phyloP scores from a whole-genome alignment of 2,797 vertebrate species.

The Cryptoprocta ferox region DNA sequence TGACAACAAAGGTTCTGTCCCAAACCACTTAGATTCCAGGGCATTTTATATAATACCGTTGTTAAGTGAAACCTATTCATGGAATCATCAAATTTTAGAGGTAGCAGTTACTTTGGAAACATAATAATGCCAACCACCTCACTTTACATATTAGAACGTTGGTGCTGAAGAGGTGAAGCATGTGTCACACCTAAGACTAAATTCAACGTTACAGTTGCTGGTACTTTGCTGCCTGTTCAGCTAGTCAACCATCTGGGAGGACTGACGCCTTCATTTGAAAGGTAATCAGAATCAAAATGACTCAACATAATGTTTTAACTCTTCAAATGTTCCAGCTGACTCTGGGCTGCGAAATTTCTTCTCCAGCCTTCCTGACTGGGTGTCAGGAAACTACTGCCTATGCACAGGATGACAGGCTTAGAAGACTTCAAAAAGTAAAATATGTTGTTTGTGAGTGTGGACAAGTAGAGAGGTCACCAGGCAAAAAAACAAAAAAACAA shows the following conservation, averaged over 20 bases:
- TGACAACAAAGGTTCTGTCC: neutral
- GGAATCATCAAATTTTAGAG: neutral
- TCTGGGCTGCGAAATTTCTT: conserved; percentile 27
- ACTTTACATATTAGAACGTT: neutral
- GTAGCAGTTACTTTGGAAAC: conserved; percentile 23
- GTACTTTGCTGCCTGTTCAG: neutral
- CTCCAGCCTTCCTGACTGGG: neutral
- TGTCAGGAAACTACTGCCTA: neutral
- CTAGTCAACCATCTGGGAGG: neutral
- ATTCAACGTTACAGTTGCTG: neutral
- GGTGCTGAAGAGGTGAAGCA: neutral
- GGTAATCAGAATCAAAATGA: neutral
- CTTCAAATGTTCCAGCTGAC: neutral
- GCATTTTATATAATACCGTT: neutral
- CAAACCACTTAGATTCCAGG: neutral
- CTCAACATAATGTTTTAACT: conserved; percentile 34
- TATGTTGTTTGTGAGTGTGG: neutral
- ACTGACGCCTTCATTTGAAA: neutral
- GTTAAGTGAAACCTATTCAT: neutral
- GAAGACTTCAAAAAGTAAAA: neutral
- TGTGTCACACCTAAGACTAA: neutral
- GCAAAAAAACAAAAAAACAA: neutral
- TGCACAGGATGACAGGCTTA: neutral
- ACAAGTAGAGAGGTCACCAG: neutral
- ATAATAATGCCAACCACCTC: neutral